A percentile compares a stretch with the other conserved stretches of the same genome.
These are phyloP conservation scores for Eilema sororculum DNA, from an alignment of 2,888 invertebrate genomes.

Conservation along the genomic window DNA sequence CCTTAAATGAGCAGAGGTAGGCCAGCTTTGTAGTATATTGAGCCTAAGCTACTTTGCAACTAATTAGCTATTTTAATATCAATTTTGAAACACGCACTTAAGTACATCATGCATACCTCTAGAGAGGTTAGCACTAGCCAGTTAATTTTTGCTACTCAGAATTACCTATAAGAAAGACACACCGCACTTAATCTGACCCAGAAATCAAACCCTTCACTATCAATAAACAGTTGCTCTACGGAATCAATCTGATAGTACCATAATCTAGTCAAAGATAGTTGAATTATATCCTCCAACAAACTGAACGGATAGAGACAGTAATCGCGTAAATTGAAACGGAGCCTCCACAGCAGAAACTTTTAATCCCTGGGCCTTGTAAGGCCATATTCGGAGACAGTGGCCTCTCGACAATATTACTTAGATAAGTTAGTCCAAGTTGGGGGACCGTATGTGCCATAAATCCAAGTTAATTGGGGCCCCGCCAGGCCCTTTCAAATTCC, in stretches of 20 bases:
- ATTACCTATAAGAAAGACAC: not conserved
- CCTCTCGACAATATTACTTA: slow-evolving; percentile 36
- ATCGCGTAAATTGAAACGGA: slow-evolving; percentile 6
- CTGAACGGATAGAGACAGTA: not conserved
- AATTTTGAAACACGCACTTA: too few relatives aligned
- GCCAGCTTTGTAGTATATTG: too few relatives aligned
- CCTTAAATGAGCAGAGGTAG: too few relatives aligned
- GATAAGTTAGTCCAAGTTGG: slow-evolving; percentile 35
- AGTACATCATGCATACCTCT: too few relatives aligned
- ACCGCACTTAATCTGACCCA: not conserved
- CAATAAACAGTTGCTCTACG: not conserved
- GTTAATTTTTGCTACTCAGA: not conserved
- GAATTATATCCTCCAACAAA: not conserved
- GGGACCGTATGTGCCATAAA: slow-evolving; percentile 47
- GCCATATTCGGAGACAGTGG: slow-evolving; percentile 2
- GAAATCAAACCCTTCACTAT: not conserved
- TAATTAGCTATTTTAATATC: too few relatives aligned
- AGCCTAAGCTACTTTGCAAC: too few relatives aligned
- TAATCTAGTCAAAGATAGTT: not conserved
- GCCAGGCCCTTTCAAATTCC: slow-evolving; percentile 42
- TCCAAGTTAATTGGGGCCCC: slow-evolving; percentile 52
- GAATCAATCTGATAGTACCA: not conserved
- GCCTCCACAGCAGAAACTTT: slow-evolving; percentile 11
- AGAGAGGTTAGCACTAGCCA: too few relatives aligned
- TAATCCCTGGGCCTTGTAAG: slow-evolving; percentile 10